Conservation (phyloP, 1,140 invertebrate genomes). For the Lysiphlebus fabarum region DNA sequence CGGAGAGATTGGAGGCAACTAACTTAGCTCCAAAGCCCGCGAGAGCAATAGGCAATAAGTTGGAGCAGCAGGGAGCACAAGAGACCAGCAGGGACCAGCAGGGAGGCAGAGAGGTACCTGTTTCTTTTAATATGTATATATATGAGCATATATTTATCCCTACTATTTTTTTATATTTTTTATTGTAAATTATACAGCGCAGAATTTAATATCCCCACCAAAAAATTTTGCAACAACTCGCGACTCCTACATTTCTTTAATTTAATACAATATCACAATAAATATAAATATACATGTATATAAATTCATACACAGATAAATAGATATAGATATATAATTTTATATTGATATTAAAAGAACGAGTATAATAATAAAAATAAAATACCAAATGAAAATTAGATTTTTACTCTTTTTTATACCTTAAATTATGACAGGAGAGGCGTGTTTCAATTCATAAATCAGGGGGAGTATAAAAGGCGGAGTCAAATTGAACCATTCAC, state of each 20-base stretch:
- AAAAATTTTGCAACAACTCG: background rate
- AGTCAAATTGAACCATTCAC: constrained; percentile 48
- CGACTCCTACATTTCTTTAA: constrained; percentile 23
- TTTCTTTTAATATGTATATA: no score
- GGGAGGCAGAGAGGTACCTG: no score
- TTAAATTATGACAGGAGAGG: constrained; percentile 53
- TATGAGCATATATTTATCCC: constrained; percentile 17
- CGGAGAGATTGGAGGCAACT: constrained; percentile 45
- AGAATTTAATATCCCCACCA: constrained; percentile 11
- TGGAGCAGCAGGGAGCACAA: no score
- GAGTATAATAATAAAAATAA: background rate
- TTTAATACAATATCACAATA: no score
- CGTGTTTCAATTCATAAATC: constrained; percentile 55
- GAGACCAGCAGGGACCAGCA: no score
- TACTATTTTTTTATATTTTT: constrained; percentile 16
- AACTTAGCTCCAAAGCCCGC: constrained; percentile 35
- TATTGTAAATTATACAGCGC: no score
- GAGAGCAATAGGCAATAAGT: no score
- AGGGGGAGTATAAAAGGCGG: constrained; percentile 44
- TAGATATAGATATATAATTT: no score
- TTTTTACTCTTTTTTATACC: background rate
- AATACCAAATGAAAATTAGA: background rate
- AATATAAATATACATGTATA: no score
- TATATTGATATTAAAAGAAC: background rate
- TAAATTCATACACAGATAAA: no score